Base-by-base conservation (phyloP, 2,888 invertebrate genomes). In the Chrysomela aeneicollis region DNA sequence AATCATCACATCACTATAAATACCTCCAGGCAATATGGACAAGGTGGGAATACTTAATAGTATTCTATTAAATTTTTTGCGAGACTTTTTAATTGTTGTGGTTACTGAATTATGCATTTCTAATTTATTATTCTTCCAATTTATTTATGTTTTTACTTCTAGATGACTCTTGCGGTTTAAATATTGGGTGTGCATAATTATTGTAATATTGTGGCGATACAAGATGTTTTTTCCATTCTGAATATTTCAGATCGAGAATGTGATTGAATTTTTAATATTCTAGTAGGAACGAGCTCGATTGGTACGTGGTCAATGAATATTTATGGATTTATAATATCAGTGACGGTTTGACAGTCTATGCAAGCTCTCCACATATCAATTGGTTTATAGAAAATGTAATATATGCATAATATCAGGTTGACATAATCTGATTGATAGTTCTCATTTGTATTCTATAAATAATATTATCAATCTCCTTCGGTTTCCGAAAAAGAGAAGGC, bases 101-200 rank as follows among this genome's bases (percentile, higher is more conserved):
- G 42, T 42, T 42, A 42, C 42, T 42, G 42, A 42, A 42, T 42
- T 42, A 42, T 42, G 42, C 42, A 42, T 42, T 42, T 42, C 15
- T 15, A 15, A 15, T 42, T 42, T 15, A 42, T 42, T 42, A 42
- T 42, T n/a, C 42, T 42, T 42, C 12, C 42, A 42, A 42, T 42
- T 42, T 15, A 42, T 42, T 42, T 42, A 35, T 42, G n/a, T 42
- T 2, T 6, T 15, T 42, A 35, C 10, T 35, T 35, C 12, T n/a
- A 42, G n/a, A 15, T 42, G 12, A 42, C 12, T 15, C n/a, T 4
- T 42, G 42, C 42, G 42, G n/a, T 35, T 12, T 15, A 42, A 10
- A 42, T 42, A 35, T 35, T 42, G 42, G 42, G 42, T 42, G 42
- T 42, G 42, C 42, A 42, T 42, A 42, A 42, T 42, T 42, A 42